Conservation (phyloP, 2,797 vertebrate genomes). For the Enteromius trimaculatus region DNA sequence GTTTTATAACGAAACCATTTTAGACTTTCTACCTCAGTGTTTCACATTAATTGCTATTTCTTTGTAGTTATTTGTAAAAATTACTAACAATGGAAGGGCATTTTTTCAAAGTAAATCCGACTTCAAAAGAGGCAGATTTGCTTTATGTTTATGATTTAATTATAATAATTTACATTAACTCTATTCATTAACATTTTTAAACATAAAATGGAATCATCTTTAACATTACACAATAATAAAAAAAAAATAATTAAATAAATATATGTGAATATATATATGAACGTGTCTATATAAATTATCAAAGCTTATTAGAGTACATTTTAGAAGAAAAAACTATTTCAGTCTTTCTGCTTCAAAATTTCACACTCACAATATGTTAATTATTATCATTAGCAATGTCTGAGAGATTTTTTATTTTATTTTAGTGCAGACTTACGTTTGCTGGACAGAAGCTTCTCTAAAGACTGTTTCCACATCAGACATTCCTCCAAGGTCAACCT, state of each 20-base stretch:
- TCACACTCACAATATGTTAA: not conserved
- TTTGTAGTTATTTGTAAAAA: not conserved
- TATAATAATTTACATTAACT: not conserved
- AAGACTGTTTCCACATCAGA: conserved; percentile 87
- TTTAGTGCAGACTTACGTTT: conserved; percentile 85
- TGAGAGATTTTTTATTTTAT: not conserved
- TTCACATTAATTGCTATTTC: not conserved
- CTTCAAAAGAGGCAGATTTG: not conserved
- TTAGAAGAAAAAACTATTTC: not conserved
- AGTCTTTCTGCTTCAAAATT: not conserved
- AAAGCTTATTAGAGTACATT: not conserved
- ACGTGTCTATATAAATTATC: not conserved
- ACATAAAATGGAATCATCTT: not conserved
- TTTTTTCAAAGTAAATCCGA: not conserved
- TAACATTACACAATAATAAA: not conserved
- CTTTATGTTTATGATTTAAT: not conserved
- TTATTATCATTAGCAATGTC: not conserved
- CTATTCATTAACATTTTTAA: not conserved
- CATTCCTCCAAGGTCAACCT: conserved; percentile 92
- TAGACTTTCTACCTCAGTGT: not conserved
- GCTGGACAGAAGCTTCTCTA: conserved; percentile 90
- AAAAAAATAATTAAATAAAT: too few relatives aligned
- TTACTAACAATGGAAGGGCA: not conserved
- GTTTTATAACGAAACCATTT: not conserved
- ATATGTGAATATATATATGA: too few relatives aligned